Evolutionary conservation across 2,888 invertebrate species (phyloP), one percentile per base, ranked within the genome.

Genomic region (Agriotes lineatus): DNA sequence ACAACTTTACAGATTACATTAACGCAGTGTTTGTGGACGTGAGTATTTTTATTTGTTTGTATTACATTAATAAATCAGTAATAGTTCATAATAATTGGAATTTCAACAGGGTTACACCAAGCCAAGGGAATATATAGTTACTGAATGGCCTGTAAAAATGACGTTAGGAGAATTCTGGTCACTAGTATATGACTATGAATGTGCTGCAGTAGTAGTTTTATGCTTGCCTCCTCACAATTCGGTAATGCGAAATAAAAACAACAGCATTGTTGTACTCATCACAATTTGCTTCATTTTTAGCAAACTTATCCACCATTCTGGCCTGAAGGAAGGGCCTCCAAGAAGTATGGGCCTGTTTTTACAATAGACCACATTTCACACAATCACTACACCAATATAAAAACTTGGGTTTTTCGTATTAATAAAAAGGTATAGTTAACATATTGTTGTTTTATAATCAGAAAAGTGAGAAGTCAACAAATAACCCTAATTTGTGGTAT

Each of bases 1-100:
- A 97, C 85, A 96, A 93, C 82, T 96, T 94, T 83, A 99, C 99
- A 10, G 98, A 98, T 84, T 99, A 98, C 85, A 98, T 99, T 78
- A 99, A 99, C 83, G 97, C 98, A 20, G 98, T 98, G 1, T 97
- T 97, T 82, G 96, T 99, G 9, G 98, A 99, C 83, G 97, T 96
- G 88, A 93, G 95, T 92, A 0, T 12, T 39, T 12, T 16, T 22
- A n/a, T n/a, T n/a, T n/a, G n/a, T n/a, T n/a, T n/a, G n/a, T n/a
- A n/a, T n/a, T n/a, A n/a, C n/a, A n/a, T n/a, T n/a, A n/a, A n/a
- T n/a, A n/a, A n/a, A n/a, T n/a, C n/a, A n/a, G n/a, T n/a, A n/a
- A n/a, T n/a, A n/a, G n/a, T n/a, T n/a, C n/a, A n/a, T n/a, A n/a
- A n/a, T n/a, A n/a, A n/a, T n/a, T n/a, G n/a, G n/a, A n/a, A n/a